Evolutionary conservation across 2,888 invertebrate species (phyloP), one percentile per base, ranked within the genome.

Genomic region (Xylota segnis): DNA sequence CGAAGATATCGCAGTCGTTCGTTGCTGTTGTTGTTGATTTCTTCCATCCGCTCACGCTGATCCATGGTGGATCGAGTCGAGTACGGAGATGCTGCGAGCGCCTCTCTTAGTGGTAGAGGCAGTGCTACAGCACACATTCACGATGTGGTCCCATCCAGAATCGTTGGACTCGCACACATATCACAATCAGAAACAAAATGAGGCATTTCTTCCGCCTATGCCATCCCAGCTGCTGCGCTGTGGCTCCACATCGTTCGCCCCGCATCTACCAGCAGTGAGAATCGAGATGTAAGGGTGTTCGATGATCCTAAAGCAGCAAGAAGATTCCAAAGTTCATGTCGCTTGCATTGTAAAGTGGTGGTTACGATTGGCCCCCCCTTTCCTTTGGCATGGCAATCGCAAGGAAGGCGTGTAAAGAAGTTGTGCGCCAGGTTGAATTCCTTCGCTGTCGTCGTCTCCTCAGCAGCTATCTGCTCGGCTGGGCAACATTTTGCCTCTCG

Each of bases 251-350:
- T 70, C 43, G 37, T 58, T 61, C 74, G 10, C 72, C 34, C 50
- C 16, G 4, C 54, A 4, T 10, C 71, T 16, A 12, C 58, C 40
- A 66, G 54, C 50, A 52, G 6, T 65, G 37, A 34, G 74, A 65
- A 79, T 79, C 84, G 84, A 84, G 84, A 81, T 84, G 71, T 81
- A 76, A 84, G 70, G 81, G 63, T 76, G 84, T 76, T 84, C 81
- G 75, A 71, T 84, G 84, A 70, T 84, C 79, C 79, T 79, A 70
- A 78, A 84, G 59, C 84, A 70, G 75, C 79, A 75, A 66, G 75
- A 84, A 76, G 81, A 84, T 84, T 84, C 84, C 84, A 84, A 84
- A 81, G 84, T 84, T 84, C 81, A 84, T 84, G 84, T 84, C 47
- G 84, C 84, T 61, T 50, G 81, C 71, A 81, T 71, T 84, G 84